Percentiles rank a stretch among this genome's conserved stretches.
Conservation (phyloP, 1,140 invertebrate species). For the Orius insidiosus region DNA sequence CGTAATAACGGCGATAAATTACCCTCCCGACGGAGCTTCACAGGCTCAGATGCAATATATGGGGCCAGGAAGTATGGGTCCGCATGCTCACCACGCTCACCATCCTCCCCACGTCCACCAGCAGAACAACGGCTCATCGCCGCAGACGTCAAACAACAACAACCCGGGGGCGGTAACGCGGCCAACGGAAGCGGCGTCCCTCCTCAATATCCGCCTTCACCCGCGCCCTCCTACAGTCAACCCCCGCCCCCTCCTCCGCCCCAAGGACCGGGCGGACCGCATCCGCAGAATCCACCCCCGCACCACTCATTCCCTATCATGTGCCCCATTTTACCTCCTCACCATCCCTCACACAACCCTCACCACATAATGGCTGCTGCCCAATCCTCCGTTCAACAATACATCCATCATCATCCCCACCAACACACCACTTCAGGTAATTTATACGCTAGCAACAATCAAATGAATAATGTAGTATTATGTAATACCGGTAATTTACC, state of each 20-base stretch:
- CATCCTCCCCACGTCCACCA: conserved; percentile 42
- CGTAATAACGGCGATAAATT: conserved; percentile 24
- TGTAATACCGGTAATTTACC: conserved; percentile 1
- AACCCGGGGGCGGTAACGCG: conserved; percentile 23
- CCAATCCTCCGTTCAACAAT: conserved; percentile 13
- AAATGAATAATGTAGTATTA: conserved; percentile 12
- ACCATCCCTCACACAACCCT: conserved; percentile 30
- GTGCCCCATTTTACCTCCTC: conserved; percentile 39
- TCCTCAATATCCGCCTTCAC: conserved; percentile 36
- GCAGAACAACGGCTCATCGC: conserved; percentile 27
- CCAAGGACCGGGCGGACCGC: conserved; percentile 19
- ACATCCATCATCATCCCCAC: conserved; percentile 19
- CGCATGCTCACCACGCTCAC: conserved; percentile 36
- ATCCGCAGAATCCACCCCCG: conserved; percentile 24
- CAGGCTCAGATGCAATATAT: conserved; percentile 36
- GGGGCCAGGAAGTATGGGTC: conserved; percentile 25
- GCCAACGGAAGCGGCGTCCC: conserved; percentile 34
- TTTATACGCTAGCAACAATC: conserved; percentile 1
- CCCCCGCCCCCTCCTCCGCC: conserved; percentile 32
- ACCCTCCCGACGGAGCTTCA: conserved; percentile 33
- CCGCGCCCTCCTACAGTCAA: conserved; percentile 27
- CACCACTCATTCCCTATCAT: conserved; percentile 35
- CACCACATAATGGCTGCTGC: conserved; percentile 29
- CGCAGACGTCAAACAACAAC: background rate
- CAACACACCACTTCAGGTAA: conserved; percentile 12